Evolutionary conservation across 2,888 invertebrate genomes (phyloP).

Genomic region (Ophion costatus): DNA sequence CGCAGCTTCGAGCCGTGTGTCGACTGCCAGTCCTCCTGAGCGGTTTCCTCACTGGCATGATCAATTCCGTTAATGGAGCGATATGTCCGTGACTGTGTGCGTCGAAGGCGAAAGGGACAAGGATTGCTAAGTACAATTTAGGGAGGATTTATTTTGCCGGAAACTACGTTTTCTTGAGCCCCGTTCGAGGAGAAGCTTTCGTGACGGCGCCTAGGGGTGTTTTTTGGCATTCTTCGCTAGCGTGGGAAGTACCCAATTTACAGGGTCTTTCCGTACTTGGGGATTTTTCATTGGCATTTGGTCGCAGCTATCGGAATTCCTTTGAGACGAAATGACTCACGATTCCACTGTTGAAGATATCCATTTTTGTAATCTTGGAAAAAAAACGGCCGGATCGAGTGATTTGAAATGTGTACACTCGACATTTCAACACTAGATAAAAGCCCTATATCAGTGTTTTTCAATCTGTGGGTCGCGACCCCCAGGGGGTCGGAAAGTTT

Average conservation of each 20-base stretch:
- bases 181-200: neutral
- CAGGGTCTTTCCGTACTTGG: neutral
- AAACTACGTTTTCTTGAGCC: neutral
- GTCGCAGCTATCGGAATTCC: too few species aligned
- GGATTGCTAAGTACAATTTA: neutral
- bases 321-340: too few species aligned
- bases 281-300: too few species aligned
- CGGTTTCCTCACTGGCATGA: constrained; percentile 74
- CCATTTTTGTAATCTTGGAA: too few species aligned
- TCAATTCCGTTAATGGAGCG: constrained; percentile 10
- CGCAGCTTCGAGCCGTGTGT: constrained; percentile 72
- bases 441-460: too few species aligned
- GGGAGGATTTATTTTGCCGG: neutral
- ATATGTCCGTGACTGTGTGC: neutral
- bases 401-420: too few species aligned
- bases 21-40: constrained; percentile 75
- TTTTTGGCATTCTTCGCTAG: neutral
- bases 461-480: too few species aligned
- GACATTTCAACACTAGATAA: too few species aligned
- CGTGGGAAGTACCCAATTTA: neutral
- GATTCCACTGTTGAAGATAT: too few species aligned
- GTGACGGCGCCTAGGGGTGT: neutral
- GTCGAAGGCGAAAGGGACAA: neutral
- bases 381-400: too few species aligned
- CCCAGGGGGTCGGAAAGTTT: too few species aligned